Evolutionary conservation across 2,888 invertebrate genomes (phyloP), one percentile per base, ranked within the genome.

Genomic region (Mythimna impura): DNA sequence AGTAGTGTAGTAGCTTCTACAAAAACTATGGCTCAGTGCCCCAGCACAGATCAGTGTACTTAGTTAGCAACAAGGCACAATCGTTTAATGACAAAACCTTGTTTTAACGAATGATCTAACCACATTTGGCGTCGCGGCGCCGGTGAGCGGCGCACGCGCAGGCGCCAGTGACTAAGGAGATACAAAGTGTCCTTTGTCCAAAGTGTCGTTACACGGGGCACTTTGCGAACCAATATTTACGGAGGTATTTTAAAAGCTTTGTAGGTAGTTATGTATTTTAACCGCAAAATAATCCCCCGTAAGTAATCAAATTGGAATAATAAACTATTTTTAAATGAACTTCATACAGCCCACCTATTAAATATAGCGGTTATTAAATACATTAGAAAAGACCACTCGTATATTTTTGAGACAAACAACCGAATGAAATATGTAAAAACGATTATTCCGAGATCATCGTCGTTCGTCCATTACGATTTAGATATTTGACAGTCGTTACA

Each of bases 161-260:
- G 85, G 81, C 86, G 85, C 83, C 87, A 62, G 73, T 86, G 86
- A 86, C 82, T 86, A 73, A 86, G 71, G 63, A 73, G 30, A 76
- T 70, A 80, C 76, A 76, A 47, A 69, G 73, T 73, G 76, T 68
- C 76, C 82, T 85, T 86, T 87, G 85, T 87, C 66, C 72, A 66
- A 74, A 71, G 64, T 81, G 63, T 22, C 54, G 50, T 67, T 62
- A 80, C 58, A 58, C 50, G 57, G 36, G 60, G 43, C 60, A 47
- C 63, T 63, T 54, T n/a, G 22, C 9, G 12, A 43, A 25, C 54
- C 20, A 60, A 54, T 70, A 30, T 50, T 40, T 20, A 52, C 6
- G 40, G 22, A 40, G 30, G 36, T 71, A 40, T 30, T 47, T 63
- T 58, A 10, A 65, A 50, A 40, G 25, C 40, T 61, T 40, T 36